Conservation (phyloP, 1,140 invertebrate species). For the Caenorhabditis brenneri region DNA sequence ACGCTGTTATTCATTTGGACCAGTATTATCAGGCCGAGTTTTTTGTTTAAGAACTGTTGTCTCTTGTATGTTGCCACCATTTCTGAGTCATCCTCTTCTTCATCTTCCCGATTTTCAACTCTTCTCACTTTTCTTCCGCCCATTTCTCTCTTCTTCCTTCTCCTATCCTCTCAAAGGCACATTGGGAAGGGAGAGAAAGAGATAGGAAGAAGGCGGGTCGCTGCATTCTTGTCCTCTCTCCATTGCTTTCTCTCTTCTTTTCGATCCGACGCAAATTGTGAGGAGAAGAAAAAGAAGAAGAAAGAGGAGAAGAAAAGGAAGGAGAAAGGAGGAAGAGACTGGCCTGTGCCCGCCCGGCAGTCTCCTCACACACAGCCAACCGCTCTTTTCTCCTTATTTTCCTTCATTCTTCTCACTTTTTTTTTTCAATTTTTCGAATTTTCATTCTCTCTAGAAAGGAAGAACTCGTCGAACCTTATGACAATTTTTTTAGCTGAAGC, state of each 20-base stretch:
- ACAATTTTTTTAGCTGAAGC: background rate
- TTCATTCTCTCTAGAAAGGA: background rate
- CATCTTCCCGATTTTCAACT: background rate
- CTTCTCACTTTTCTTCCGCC: constrained; percentile 13
- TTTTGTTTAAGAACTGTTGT: background rate
- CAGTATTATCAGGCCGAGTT: background rate
- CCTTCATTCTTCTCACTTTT: constrained; percentile 42
- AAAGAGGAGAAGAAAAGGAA: background rate
- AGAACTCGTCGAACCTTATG: background rate
- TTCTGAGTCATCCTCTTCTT: background rate
- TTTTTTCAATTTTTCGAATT: background rate
- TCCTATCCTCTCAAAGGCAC: constrained; percentile 2
- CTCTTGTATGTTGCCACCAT: background rate
- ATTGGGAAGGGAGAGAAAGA: background rate
- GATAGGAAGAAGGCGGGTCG: background rate
- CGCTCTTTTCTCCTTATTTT: constrained; percentile 19
- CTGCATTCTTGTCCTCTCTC: constrained; percentile 11
- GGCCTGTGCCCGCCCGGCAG: background rate
- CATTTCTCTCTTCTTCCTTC: constrained; percentile 4
- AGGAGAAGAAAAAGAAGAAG: constrained; percentile 6
- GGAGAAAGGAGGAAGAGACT: constrained; percentile 1
- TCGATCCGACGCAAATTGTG: background rate
- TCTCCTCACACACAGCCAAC: background rate
- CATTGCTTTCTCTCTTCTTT: constrained; percentile 23
- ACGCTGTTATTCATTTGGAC: too few relatives aligned